Evolutionary conservation across 2,113 vertebrate genomes (phyloP).

Genomic region (Acanthisitta chloris): DNA sequence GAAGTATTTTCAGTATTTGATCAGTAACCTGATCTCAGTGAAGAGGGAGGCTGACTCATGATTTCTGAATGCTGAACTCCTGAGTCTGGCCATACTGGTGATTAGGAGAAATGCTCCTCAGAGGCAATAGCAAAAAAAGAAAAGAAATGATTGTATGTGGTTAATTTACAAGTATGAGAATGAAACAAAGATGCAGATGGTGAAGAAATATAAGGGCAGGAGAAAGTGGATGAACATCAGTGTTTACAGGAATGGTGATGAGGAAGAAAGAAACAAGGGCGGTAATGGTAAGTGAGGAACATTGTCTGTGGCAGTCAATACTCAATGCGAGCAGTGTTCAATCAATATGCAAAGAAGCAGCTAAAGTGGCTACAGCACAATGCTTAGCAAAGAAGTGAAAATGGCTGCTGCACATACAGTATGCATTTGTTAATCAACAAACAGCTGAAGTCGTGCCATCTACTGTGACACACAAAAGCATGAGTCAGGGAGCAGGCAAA

Average conservation of each 20-base stretch:
- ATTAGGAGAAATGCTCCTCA: not conserved
- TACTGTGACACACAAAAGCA: not conserved
- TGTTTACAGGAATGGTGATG: not conserved
- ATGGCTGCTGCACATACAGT: not conserved
- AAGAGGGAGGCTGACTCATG: not conserved
- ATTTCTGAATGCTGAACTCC: not conserved
- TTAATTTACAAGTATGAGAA: conserved; percentile 13
- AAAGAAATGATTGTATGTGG: not conserved
- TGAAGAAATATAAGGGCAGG: not conserved
- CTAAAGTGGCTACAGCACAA: conserved; percentile 5
- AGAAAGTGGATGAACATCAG: not conserved
- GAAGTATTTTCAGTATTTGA: not conserved
- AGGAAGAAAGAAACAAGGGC: conserved; percentile 3
- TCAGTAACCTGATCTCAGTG: not conserved
- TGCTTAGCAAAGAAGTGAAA: not conserved
- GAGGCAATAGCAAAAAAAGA: not conserved
- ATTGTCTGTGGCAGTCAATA: conserved; percentile 44
- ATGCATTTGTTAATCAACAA: conserved; percentile 11
- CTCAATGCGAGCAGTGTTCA: not conserved
- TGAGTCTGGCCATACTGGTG: not conserved
- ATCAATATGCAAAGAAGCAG: conserved; percentile 54
- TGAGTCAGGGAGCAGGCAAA: not conserved
- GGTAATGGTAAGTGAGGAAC: conserved; percentile 33
- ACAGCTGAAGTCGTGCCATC: not conserved
- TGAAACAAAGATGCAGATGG: conserved; percentile 34